These are phyloP conservation scores for Gadus macrocephalus DNA, from an alignment of 2,113 vertebrate species.

Conservation along the genomic window DNA sequence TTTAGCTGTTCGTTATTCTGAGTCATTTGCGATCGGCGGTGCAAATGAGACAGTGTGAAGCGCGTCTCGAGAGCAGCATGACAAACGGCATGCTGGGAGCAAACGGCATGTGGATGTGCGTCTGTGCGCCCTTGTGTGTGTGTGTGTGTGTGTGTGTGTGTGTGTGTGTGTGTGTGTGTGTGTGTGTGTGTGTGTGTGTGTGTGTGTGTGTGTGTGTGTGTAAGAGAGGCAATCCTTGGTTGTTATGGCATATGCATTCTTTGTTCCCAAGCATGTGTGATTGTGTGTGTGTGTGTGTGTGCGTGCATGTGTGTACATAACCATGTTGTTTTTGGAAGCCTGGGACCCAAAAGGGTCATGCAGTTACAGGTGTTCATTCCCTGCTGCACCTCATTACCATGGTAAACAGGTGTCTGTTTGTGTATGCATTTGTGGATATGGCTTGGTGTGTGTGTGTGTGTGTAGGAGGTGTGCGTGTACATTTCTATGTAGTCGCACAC, in stretches of 20 bases:
- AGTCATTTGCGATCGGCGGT: conserved; percentile 33
- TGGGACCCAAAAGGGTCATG: conserved; percentile 49
- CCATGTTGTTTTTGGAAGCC: conserved; percentile 17
- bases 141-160: not conserved
- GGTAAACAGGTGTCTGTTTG: conserved; percentile 51
- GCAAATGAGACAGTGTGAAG: conserved; percentile 38
- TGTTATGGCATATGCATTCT: not conserved
- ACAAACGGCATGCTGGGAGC: conserved; percentile 31
- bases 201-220: not conserved
- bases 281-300: conserved; percentile 4
- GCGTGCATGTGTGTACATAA: conserved; percentile 20
- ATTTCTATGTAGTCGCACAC: conserved; percentile 28
- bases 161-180: not conserved
- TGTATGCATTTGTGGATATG: conserved; percentile 1
- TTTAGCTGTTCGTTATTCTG: conserved; percentile 54
- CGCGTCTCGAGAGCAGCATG: conserved; percentile 30
- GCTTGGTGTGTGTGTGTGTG: not conserved
- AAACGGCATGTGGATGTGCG: conserved; percentile 12
- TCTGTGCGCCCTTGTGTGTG: not conserved
- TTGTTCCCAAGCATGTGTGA: not conserved
- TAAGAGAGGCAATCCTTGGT: not conserved
- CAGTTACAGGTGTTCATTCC: conserved; percentile 61
- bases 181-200: not conserved
- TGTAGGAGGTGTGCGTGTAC: conserved; percentile 12
- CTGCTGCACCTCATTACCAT: conserved; percentile 61